Conservation (phyloP, 2,888 invertebrate species). For the Andrena hattorfiana region DNA sequence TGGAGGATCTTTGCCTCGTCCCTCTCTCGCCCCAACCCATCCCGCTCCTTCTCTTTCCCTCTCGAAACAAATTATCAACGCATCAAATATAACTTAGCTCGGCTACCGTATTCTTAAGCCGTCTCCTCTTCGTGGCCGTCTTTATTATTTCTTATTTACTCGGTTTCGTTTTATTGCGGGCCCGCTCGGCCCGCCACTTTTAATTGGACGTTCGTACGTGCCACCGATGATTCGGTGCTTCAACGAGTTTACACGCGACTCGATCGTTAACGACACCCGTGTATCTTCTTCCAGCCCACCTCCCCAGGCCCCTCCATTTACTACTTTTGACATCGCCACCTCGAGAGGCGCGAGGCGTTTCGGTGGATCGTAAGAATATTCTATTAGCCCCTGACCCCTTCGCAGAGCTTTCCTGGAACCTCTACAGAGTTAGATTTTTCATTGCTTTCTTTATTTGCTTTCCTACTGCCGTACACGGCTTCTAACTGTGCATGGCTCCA, state of each 20-base stretch:
- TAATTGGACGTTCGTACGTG: constrained; percentile 80
- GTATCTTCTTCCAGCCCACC: constrained; percentile 15
- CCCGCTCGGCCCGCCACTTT: constrained; percentile 69
- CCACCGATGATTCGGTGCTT: constrained; percentile 76
- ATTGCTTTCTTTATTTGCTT: neutral
- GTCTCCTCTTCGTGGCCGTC: constrained; percentile 61
- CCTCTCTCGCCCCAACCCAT: neutral
- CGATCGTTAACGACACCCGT: constrained; percentile 63
- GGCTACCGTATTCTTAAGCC: constrained; percentile 82
- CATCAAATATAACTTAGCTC: constrained; percentile 83
- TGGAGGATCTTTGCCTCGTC: constrained; percentile 16
- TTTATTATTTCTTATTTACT: constrained; percentile 71
- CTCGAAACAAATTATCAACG: constrained; percentile 83
- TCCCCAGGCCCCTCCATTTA: neutral
- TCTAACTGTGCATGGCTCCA: neutral
- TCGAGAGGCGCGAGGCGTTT: neutral
- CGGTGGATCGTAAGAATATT: neutral
- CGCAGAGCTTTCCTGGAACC: neutral
- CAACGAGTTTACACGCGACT: constrained; percentile 75
- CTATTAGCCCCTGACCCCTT: constrained; percentile 6
- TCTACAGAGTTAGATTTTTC: neutral
- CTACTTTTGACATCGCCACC: neutral
- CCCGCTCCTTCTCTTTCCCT: constrained; percentile 59
- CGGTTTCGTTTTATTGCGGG: constrained; percentile 61
- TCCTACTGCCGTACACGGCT: neutral